Base-by-base conservation (phyloP, 2,888 invertebrate genomes). In the Pimpla rufipes region DNA sequence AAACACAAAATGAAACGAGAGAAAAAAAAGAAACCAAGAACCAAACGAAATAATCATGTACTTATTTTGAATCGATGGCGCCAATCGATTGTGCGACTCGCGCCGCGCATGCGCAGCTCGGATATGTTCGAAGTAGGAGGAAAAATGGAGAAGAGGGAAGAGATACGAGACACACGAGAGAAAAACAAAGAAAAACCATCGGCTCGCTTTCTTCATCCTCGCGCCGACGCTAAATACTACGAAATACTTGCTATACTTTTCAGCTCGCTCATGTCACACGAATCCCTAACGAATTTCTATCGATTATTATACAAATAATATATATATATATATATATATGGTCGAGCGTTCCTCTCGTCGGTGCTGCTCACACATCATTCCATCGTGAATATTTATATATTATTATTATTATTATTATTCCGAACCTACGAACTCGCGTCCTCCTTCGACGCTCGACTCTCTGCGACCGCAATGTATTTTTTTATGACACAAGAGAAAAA, bases 401-500 rank as follows among this genome's bases (percentile, higher is more conserved):
- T 29, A 29, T 29, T 29, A 29, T 29, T 29, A 29, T 29, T 29
- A 29, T 29, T 74, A 68, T 71, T 77, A 73, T 78, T 82, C 68
- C 67, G 62, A 73, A 76, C 67, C 81, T 84, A 79, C 75, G 64
- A 73, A 81, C 79, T 75, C 23, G 21, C 50, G n/a, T 16, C 23
- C 21, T 42, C 42, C 57, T 21, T 66, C 21, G 73, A n/a, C 52
- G 71, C 70, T 78, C 79, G 79, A 68, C 45, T 79, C 57, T 84
- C 66, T 81, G 57, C 55, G 64, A 77, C 40, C 75, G 81, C 81
- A 64, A 81, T 79, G 76, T 79, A 78, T 84, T 84, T 84, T 84
- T 84, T 82, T 79, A 84, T 76, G 71, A 83, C 29, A 37, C 21
- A 50, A 66, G 52, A 42, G 29, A 57, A 50, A 35, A 64, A 75